These are phyloP conservation scores for Callimico goeldii DNA, from an alignment of 2,797 vertebrate species.

Conservation along the genomic window DNA sequence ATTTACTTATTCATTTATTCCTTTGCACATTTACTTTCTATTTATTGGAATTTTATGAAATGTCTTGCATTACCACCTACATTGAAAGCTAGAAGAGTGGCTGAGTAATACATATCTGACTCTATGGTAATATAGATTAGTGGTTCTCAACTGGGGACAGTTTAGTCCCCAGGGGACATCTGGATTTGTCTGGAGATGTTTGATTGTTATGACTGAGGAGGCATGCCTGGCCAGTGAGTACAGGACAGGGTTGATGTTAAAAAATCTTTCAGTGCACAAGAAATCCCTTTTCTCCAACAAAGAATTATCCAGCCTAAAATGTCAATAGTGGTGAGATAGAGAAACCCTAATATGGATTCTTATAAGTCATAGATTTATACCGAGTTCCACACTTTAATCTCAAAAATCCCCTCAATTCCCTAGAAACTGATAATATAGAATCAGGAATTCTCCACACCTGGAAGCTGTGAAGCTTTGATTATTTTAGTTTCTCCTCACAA, in stretches of 20 bases:
- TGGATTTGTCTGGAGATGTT: not conserved
- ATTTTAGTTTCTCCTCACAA: constrained; percentile 57
- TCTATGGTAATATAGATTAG: not conserved
- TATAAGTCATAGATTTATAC: not conserved
- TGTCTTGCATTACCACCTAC: not conserved
- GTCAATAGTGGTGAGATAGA: not conserved
- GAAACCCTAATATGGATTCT: not conserved
- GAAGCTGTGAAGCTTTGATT: not conserved
- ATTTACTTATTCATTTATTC: not conserved
- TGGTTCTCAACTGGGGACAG: not conserved
- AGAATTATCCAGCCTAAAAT: not conserved
- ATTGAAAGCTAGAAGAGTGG: not conserved
- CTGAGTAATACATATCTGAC: not conserved
- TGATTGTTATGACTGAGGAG: not conserved
- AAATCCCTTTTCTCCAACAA: rapidly evolving
- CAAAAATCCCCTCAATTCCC: not conserved
- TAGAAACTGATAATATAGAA: not conserved
- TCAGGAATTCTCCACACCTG: not conserved
- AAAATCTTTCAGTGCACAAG: no score
- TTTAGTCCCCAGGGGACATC: not conserved
- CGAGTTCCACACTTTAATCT: not conserved
- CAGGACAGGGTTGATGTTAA: not conserved
- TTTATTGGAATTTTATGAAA: not conserved
- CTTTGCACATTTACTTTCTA: not conserved
- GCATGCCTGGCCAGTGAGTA: rapidly evolving